Evolutionary conservation across 2,113 vertebrate genomes (phyloP).

Genomic region (Hippotragus niger): DNA sequence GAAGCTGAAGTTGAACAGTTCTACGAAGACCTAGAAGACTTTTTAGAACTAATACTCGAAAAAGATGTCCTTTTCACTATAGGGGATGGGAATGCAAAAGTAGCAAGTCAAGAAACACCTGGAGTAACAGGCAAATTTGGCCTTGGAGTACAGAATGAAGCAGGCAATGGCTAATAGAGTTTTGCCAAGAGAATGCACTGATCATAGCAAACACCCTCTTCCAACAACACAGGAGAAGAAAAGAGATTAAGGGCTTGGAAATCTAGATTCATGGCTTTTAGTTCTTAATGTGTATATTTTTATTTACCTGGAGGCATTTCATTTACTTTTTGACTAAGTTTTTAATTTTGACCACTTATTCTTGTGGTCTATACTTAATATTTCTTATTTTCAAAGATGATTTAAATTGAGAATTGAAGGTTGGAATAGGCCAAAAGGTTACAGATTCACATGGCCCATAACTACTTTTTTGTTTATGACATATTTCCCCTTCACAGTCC

Average conservation of each 20-base stretch:
- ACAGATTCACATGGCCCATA: background rate
- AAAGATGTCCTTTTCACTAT: too few species aligned
- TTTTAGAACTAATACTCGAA: too few species aligned
- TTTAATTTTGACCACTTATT: background rate
- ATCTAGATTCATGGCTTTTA: background rate
- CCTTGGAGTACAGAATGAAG: too few species aligned
- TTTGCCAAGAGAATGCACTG: too few species aligned
- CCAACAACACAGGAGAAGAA: background rate
- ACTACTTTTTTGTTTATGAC: background rate
- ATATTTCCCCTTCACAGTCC: background rate
- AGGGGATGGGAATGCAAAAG: too few species aligned
- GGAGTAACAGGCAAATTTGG: too few species aligned
- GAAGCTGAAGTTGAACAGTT: too few species aligned
- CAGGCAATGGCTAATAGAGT: too few species aligned
- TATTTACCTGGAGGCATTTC: background rate
- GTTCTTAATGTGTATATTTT: background rate
- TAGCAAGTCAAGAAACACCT: too few species aligned
- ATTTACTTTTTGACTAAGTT: background rate
- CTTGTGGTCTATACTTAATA: background rate
- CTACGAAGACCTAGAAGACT: too few species aligned
- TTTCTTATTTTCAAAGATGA: constrained; percentile 26
- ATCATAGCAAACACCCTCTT: too few species aligned
- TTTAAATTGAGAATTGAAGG: constrained; percentile 19
- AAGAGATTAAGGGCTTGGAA: background rate
- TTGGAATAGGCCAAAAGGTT: background rate